Base-by-base conservation (phyloP, 2,888 invertebrate species). In the Apeira syringaria region DNA sequence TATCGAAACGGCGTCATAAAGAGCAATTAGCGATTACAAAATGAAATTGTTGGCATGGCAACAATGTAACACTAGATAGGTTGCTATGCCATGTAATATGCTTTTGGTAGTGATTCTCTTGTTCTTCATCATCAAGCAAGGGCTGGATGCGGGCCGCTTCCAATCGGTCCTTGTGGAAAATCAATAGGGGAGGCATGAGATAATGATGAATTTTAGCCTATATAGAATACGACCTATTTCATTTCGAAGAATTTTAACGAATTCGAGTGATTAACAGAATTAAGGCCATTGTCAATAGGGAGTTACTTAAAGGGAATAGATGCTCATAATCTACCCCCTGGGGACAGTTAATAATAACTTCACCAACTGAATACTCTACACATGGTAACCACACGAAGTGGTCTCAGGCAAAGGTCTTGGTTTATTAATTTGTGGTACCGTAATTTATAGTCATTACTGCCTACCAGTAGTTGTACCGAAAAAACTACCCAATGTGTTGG, bases 1-100 rank as follows among this genome's bases (percentile, higher is more conserved):
- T 30, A 52, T 42, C 33, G 9, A 26, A 33, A 39, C 33, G 33
- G 30, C 17, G 38, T 34, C 22, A 39, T 40, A 42, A 44, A 50
- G 47, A 35, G 40, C 45, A 44, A 43, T 52, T 54, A 47, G 37
- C 27, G 12, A 38, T 43, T 55, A 58, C 54, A 53, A 53, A 56
- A 53, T 53, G 43, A 48, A 40, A 48, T 39, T 30, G 55, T 52
- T 38, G 48, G 37, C 51, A 24, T 35, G 27, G 38, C 29, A 37
- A 43, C 43, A 46, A 40, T 46, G 42, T 35, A 12, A 24, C 9
- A n/a, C 34, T 29, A 17, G 10, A 18, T 9, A 17, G 29, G 35
- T 36, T 33, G 29, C 20, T 29, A n/a, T n/a, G n/a, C n/a, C n/a
- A n/a, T n/a, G n/a, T n/a, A n/a, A n/a, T n/a, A n/a, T n/a, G n/a